A percentile compares a stretch with the other conserved stretches of the same genome.
phyloP scores from a whole-genome alignment of 2,888 invertebrate genomes.

The Isotomurus palustris region DNA sequence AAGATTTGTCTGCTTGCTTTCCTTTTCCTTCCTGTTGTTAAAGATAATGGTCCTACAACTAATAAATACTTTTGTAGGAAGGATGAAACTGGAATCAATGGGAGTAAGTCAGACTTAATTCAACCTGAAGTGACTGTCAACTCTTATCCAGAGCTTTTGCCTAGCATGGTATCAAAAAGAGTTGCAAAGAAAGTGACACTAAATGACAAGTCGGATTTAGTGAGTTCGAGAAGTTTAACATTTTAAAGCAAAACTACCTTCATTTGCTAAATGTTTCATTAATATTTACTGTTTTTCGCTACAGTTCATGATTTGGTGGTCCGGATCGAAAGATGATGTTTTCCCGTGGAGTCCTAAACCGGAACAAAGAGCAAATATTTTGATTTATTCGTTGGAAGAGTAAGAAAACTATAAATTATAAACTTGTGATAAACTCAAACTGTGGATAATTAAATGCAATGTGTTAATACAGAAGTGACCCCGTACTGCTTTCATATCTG shows the following conservation, averaged over 20 bases:
- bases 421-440: neutral
- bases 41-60: neutral
- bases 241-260: no score
- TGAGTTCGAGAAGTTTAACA: no score
- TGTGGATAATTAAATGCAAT: neutral
- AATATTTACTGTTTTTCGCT: neutral
- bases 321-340: slow-evolving; percentile 43
- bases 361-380: slow-evolving; percentile 41
- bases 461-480: slow-evolving; percentile 18
- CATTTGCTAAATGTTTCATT: neutral
- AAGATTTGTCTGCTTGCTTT: no score
- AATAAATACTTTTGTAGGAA: slow-evolving; percentile 7
- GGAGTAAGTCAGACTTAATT: slow-evolving; percentile 7
- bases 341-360: slow-evolving; percentile 44
- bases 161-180: slow-evolving; percentile 29
- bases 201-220: slow-evolving; percentile 33
- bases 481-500: slow-evolving; percentile 32
- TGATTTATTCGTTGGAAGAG: slow-evolving; percentile 38
- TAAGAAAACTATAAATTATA: slow-evolving; percentile 1
- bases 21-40: neutral
- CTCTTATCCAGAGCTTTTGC: slow-evolving; percentile 34
- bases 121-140: slow-evolving; percentile 39
- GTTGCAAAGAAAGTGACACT: slow-evolving; percentile 36
- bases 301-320: slow-evolving; percentile 43
- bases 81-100: neutral